A percentile compares a stretch with the other conserved stretches of the same genome.
phyloP scores from a whole-genome alignment of 2,888 invertebrate genomes.

The Ectropis crepuscularia region DNA sequence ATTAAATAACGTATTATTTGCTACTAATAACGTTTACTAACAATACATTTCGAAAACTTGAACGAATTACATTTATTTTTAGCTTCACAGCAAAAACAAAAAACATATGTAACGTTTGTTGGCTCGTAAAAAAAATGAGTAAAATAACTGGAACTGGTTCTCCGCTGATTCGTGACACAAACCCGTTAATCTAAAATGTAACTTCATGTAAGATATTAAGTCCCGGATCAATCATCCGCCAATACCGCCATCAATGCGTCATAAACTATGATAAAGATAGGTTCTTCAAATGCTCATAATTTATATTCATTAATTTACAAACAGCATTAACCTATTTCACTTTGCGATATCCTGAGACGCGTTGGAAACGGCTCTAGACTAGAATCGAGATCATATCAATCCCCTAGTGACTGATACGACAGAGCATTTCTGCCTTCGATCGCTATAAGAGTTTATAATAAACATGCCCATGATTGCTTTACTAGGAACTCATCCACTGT shows the following conservation, averaged over 20 bases:
- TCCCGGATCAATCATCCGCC: conserved; percentile 4
- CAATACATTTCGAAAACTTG: neutral
- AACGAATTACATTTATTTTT: too few species aligned
- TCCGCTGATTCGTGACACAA: too few species aligned
- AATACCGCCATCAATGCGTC: neutral
- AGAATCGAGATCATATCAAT: conserved; percentile 46
- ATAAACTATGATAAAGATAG: conserved; percentile 10
- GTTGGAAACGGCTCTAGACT: conserved; percentile 25
- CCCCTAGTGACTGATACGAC: conserved; percentile 33
- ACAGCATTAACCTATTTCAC: conserved; percentile 18
- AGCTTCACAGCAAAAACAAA: too few species aligned
- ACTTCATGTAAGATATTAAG: neutral
- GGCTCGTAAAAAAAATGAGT: too few species aligned
- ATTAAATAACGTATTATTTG: conserved; percentile 53
- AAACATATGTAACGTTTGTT: too few species aligned
- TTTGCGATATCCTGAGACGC: conserved; percentile 2
- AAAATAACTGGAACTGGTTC: too few species aligned
- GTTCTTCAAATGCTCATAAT: conserved; percentile 19
- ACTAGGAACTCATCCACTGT: conserved; percentile 42
- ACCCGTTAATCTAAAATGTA: too few species aligned
- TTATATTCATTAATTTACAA: conserved; percentile 14
- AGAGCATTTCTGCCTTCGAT: conserved; percentile 56
- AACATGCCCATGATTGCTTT: conserved; percentile 46
- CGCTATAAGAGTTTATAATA: conserved; percentile 56
- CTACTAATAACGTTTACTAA: conserved; percentile 10